Percentiles rank a stretch among this genome's conserved stretches.
Conservation (phyloP, 2,113 vertebrate species). For the Halcyon malimbica region DNA sequence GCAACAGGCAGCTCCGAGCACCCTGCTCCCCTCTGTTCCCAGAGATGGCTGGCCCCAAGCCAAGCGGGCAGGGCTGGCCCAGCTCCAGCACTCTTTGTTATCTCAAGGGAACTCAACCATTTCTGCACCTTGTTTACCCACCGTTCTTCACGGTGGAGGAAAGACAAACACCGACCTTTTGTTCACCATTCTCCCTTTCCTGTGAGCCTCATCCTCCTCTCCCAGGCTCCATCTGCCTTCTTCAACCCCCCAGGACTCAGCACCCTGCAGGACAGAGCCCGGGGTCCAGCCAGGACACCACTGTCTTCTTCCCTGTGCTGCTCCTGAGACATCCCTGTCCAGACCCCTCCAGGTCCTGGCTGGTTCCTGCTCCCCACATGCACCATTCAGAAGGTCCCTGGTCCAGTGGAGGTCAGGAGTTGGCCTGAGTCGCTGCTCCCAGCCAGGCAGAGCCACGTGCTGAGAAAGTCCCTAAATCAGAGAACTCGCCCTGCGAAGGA, state of each 20-base stretch:
- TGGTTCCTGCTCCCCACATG: not conserved
- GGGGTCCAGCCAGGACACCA: not conserved
- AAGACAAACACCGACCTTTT: constrained; percentile 56
- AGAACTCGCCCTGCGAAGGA: not conserved
- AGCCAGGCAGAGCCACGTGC: not conserved
- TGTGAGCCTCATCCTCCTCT: not conserved
- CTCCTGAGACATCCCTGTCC: not conserved
- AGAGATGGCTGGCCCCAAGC: not conserved
- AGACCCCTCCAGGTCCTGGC: not conserved
- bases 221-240: not conserved
- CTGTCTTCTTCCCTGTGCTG: rapidly evolving
- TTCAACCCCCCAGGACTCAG: not conserved
- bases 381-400: not conserved
- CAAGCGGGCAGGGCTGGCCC: not conserved
- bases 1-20: not conserved
- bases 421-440: not conserved
- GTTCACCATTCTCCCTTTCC: not conserved
- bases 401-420: not conserved
- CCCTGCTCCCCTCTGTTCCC: not conserved
- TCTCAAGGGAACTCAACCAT: constrained; percentile 6
- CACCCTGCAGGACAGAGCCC: not conserved
- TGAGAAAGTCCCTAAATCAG: not conserved
- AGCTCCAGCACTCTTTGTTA: not conserved
- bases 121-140: constrained; percentile 30
- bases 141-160: not conserved